Conservation (phyloP, 2,888 invertebrate genomes). For the Lobophora halterata region DNA sequence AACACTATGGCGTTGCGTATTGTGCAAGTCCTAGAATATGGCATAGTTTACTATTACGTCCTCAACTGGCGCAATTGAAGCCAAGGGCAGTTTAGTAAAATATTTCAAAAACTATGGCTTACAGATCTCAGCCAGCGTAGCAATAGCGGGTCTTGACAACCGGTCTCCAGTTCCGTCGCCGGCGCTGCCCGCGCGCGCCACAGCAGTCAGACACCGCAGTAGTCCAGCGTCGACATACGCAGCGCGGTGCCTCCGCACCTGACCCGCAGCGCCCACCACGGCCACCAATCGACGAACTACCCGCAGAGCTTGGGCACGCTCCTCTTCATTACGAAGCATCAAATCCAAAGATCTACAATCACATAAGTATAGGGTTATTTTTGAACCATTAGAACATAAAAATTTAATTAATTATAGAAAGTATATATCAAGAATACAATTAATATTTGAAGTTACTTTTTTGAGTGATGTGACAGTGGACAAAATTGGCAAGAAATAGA, state of each 20-base stretch:
- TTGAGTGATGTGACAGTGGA: too few species aligned
- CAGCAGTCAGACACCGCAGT: constrained; percentile 89
- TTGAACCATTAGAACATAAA: too few species aligned
- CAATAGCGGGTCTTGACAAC: constrained; percentile 91
- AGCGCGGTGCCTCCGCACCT: constrained; percentile 84
- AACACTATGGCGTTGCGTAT: too few species aligned
- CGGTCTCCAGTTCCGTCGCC: constrained; percentile 88
- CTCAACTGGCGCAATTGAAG: too few species aligned
- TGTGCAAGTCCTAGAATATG: too few species aligned
- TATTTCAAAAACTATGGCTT: constrained; percentile 41
- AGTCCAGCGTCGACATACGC: constrained; percentile 87
- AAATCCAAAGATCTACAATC: constrained; percentile 90
- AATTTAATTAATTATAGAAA: too few species aligned
- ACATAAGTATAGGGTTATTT: too few species aligned
- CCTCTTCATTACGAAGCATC: constrained; percentile 93
- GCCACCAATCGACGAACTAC: constrained; percentile 83
- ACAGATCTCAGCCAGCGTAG: constrained; percentile 94
- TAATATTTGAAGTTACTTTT: too few species aligned
- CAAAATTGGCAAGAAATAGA: too few species aligned
- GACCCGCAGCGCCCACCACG: constrained; percentile 77
- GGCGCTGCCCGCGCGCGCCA: constrained; percentile 87
- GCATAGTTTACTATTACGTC: too few species aligned
- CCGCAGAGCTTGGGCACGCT: constrained; percentile 94
- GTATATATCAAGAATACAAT: too few species aligned
- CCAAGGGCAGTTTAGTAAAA: too few species aligned